Evolutionary conservation across 2,797 vertebrate genomes (phyloP).

Genomic region (Bradypodion pumilum): DNA sequence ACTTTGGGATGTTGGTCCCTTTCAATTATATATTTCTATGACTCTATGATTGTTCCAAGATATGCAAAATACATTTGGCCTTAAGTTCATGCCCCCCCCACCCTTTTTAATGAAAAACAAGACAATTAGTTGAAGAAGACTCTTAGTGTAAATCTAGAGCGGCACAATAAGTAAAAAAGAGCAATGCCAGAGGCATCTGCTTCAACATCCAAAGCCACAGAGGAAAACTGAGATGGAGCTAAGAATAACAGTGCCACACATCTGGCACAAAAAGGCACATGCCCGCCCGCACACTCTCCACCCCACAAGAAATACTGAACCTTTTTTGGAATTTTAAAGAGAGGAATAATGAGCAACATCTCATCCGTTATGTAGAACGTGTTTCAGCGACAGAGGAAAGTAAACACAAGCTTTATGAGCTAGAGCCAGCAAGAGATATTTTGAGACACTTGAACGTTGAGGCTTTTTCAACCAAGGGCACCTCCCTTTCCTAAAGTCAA

Average conservation of each 20-base stretch:
- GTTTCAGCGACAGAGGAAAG: conserved; percentile 32
- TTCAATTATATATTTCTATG: too few relatives aligned
- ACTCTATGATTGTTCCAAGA: too few relatives aligned
- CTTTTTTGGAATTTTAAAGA: conserved; percentile 20
- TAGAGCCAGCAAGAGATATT: neutral
- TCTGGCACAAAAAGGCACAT: neutral
- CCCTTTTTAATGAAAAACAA: neutral
- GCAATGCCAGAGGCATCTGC: conserved; percentile 2
- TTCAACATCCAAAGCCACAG: neutral
- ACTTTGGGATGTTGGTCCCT: too few relatives aligned
- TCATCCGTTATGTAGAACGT: conserved; percentile 10
- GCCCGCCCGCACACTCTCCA: neutral
- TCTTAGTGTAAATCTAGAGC: neutral
- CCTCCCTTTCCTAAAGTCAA: neutral
- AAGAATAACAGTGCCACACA: conserved; percentile 20
- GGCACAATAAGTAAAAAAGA: conserved; percentile 45
- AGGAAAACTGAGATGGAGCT: neutral
- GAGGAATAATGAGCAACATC: conserved; percentile 10
- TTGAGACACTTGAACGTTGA: conserved; percentile 52
- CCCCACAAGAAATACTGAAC: conserved; percentile 22
- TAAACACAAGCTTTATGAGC: conserved; percentile 19
- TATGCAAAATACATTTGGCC: neutral
- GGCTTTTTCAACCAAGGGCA: neutral
- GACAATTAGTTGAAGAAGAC: neutral
- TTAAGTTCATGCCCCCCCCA: neutral